A percentile compares a stretch with the other conserved stretches of the same genome.
These are phyloP conservation scores for Pholis gunnellus DNA, from an alignment of 2,113 vertebrate genomes.

Conservation along the genomic window DNA sequence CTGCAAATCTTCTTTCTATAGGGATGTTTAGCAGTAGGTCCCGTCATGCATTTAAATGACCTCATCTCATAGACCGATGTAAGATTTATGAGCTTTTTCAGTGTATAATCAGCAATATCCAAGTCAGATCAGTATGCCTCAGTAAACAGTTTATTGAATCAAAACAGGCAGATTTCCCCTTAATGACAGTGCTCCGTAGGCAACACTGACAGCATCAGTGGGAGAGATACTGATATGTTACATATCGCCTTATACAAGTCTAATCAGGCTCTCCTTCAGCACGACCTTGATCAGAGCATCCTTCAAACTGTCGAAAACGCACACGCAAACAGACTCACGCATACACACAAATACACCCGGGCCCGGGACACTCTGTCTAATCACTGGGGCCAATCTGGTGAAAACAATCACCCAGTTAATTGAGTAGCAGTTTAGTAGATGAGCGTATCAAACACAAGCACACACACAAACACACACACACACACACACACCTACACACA, in stretches of 20 bases:
- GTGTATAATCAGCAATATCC: constrained; percentile 66
- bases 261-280: constrained; percentile 59
- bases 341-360: constrained; percentile 17
- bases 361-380: constrained; percentile 63
- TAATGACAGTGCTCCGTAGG: constrained; percentile 47
- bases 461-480: constrained; percentile 45
- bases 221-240: constrained; percentile 43
- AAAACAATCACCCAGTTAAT: constrained; percentile 83
- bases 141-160: constrained; percentile 72
- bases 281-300: constrained; percentile 68
- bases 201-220: constrained; percentile 36
- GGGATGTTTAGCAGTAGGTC: constrained; percentile 50
- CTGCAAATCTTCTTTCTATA: constrained; percentile 40
- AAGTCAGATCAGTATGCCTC: constrained; percentile 53
- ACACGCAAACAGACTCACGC: constrained; percentile 1
- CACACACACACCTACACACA: constrained; percentile 42
- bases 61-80: constrained; percentile 56
- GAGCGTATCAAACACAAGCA: constrained; percentile 67
- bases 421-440: constrained; percentile 77
- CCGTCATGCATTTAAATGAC: constrained; percentile 72
- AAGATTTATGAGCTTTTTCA: constrained; percentile 66
- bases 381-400: constrained; percentile 74
- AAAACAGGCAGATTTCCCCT: constrained; percentile 57
- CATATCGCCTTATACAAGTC: constrained; percentile 47
- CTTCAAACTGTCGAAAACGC: constrained; percentile 38